These are phyloP conservation scores for Chelon auratus DNA, from an alignment of 2,797 vertebrate genomes.

Conservation along the genomic window DNA sequence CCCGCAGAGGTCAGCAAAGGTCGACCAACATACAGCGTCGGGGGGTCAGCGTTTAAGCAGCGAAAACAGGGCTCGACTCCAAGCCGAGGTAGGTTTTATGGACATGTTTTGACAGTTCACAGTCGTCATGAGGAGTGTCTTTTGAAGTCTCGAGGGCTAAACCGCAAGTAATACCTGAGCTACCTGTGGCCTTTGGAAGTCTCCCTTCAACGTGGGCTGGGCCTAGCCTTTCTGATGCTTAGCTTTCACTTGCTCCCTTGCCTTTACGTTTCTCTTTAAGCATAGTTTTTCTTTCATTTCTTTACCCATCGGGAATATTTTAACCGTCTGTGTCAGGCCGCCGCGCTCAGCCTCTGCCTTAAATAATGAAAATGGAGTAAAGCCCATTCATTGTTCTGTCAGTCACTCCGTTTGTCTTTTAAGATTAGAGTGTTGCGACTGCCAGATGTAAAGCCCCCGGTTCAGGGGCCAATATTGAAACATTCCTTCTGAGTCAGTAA, in stretches of 20 bases:
- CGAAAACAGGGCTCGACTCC: conserved; percentile 18
- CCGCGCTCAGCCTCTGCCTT: neutral
- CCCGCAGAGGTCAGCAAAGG: conserved; percentile 65
- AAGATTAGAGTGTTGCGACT: conserved; percentile 59
- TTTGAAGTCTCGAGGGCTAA: conserved; percentile 58
- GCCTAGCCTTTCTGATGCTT: conserved; percentile 17
- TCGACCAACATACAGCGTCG: conserved; percentile 42
- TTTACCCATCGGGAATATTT: neutral
- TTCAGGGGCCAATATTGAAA: conserved; percentile 78
- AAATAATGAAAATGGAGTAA: conserved; percentile 31
- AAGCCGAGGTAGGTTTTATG: conserved; percentile 50
- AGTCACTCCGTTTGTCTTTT: conserved; percentile 61
- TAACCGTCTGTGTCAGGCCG: neutral
- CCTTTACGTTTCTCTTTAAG: neutral
- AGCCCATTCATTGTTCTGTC: conserved; percentile 67
- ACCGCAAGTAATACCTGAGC: conserved; percentile 70
- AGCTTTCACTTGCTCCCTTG: conserved; percentile 36
- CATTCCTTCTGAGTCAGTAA: conserved; percentile 80
- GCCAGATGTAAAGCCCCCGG: conserved; percentile 57
- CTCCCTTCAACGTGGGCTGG: conserved; percentile 42
- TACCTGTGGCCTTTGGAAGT: conserved; percentile 43
- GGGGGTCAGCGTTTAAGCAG: conserved; percentile 47
- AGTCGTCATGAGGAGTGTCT: conserved; percentile 71
- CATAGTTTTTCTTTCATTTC: conserved; percentile 16
- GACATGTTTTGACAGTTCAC: conserved; percentile 76